These are phyloP conservation scores for Monomorium pharaonis DNA, from an alignment of 1,140 invertebrate species.

Conservation along the genomic window DNA sequence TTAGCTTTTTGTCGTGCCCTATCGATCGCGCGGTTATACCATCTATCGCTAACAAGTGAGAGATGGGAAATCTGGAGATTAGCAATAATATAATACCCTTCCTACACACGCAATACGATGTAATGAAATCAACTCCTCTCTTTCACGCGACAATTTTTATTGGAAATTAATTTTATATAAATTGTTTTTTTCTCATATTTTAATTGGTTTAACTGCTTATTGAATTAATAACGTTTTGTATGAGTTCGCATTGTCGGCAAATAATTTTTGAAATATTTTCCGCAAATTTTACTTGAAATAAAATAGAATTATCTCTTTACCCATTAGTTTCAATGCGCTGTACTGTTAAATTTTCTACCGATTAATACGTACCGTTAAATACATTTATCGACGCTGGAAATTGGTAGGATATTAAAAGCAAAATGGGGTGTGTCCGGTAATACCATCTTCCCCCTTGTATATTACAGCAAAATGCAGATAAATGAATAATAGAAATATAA, in stretches of 20 bases:
- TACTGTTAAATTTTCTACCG: neutral
- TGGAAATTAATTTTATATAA: neutral
- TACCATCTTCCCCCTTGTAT: neutral
- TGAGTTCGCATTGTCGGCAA: neutral
- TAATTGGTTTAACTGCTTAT: neutral
- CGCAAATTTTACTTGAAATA: neutral
- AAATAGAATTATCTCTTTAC: conserved; percentile 1
- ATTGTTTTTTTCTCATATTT: neutral
- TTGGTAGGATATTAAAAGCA: conserved; percentile 14
- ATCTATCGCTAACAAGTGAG: neutral
- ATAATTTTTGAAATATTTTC: neutral
- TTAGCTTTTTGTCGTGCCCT: conserved; percentile 39
- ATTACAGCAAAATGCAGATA: conserved; percentile 15
- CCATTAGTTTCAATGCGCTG: neutral
- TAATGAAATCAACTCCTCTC: neutral
- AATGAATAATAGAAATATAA: conserved; percentile 33
- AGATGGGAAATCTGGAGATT: neutral
- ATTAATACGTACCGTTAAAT: conserved; percentile 4
- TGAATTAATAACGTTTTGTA: neutral
- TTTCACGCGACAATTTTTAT: neutral
- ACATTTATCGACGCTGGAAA: neutral
- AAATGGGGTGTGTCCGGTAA: neutral
- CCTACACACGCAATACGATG: neutral
- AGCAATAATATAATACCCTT: neutral
- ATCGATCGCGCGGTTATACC: conserved; percentile 20